Evolutionary conservation across 2,797 vertebrate species (phyloP).

Genomic region (Enteromius paludinosus): DNA sequence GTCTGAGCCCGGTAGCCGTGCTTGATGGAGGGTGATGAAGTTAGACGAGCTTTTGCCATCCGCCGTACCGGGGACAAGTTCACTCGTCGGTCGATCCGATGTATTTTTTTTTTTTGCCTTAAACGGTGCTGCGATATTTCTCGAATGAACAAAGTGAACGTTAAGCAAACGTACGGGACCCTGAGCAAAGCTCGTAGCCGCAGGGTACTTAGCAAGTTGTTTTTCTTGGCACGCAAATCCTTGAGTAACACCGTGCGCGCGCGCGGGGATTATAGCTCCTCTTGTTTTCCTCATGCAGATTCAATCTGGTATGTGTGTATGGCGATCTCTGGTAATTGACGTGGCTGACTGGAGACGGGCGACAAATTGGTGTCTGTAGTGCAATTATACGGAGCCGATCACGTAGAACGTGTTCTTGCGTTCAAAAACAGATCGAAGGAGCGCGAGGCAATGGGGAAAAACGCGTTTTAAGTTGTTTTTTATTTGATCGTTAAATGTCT

Average conservation of each 20-base stretch:
- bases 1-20: background rate
- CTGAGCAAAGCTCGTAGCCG: constrained; percentile 51
- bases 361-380: constrained; percentile 52
- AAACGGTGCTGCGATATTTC: background rate
- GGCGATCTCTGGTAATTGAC: constrained; percentile 60
- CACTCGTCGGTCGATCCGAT: constrained; percentile 7
- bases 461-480: background rate
- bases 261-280: constrained; percentile 73
- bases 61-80: constrained; percentile 29
- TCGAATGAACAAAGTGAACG: constrained; percentile 32
- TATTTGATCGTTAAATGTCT: background rate
- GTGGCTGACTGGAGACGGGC: constrained; percentile 37
- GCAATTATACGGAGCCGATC: constrained; percentile 54
- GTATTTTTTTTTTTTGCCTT: constrained; percentile 43
- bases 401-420: background rate
- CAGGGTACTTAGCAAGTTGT: constrained; percentile 70
- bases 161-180: background rate
- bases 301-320: constrained; percentile 58
- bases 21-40: constrained; percentile 36
- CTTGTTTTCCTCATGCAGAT: constrained; percentile 69
- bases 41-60: constrained; percentile 30
- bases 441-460: background rate
- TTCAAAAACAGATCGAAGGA: background rate
- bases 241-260: constrained; percentile 77
- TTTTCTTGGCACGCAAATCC: constrained; percentile 74